phyloP scores from a whole-genome alignment of 2,113 vertebrate species.

The Cololabis saira region DNA sequence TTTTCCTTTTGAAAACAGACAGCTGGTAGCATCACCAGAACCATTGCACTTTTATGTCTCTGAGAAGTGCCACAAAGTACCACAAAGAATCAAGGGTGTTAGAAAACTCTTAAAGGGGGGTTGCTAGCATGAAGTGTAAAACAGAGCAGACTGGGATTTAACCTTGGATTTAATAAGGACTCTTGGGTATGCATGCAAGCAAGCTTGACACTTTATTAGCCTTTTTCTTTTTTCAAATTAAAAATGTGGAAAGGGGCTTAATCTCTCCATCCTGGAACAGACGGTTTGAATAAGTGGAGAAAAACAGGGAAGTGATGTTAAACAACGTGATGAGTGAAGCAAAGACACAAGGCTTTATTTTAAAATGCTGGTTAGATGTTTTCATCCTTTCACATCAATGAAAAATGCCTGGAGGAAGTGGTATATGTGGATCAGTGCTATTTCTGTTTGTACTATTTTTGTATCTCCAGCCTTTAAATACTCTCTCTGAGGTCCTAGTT shows the following conservation, averaged over 20 bases:
- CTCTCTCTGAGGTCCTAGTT: not conserved
- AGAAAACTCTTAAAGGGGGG: constrained; percentile 40
- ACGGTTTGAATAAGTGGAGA: not conserved
- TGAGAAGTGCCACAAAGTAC: constrained; percentile 26
- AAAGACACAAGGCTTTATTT: constrained; percentile 13
- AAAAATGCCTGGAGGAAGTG: not conserved
- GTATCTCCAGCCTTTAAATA: constrained; percentile 14
- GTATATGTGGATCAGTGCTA: constrained; percentile 16
- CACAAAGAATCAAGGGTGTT: constrained; percentile 55
- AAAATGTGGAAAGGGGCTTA: constrained; percentile 8
- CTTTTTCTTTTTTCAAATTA: constrained; percentile 12
- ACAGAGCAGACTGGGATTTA: constrained; percentile 55
- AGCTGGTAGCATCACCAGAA: constrained; percentile 15
- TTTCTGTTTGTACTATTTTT: constrained; percentile 41
- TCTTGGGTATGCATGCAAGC: constrained; percentile 53
- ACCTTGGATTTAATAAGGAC: constrained; percentile 73
- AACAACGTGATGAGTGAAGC: not conserved
- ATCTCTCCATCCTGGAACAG: constrained; percentile 3
- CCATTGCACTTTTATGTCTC: constrained; percentile 34
- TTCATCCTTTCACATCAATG: constrained; percentile 33
- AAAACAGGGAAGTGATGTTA: constrained; percentile 15
- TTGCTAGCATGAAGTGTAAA: constrained; percentile 31
- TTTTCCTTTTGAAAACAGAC: constrained; percentile 22
- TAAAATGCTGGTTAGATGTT: constrained; percentile 26
- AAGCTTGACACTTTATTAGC: constrained; percentile 30